Percentiles rank a stretch among this genome's conserved stretches.
phyloP scores from a whole-genome alignment of 2,797 vertebrate genomes.

The Gadopsis bispinosus region DNA sequence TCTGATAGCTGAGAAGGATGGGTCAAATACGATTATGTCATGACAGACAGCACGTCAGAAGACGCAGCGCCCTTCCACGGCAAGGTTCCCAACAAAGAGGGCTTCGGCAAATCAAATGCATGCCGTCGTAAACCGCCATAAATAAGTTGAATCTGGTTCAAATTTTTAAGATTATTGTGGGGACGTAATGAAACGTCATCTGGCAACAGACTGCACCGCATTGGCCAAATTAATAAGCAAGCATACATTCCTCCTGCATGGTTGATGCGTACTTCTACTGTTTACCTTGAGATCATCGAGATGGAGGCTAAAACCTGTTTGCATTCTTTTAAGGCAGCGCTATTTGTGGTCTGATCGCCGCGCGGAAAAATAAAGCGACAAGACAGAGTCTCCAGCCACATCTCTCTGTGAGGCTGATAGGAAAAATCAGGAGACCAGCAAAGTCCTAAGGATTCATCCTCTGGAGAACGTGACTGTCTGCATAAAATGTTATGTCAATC shows the following conservation, averaged over 20 bases:
- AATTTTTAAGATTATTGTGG: not conserved
- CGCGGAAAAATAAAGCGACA: not conserved
- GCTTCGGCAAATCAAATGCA: slow-evolving; percentile 3
- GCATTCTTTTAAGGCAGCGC: not conserved
- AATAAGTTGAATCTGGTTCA: not conserved
- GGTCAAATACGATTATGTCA: not conserved
- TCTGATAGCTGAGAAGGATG: not conserved
- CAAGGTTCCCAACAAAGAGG: not conserved
- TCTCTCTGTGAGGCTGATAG: too few species aligned
- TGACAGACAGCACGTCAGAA: not conserved
- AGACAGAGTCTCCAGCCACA: too few species aligned
- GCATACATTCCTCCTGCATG: slow-evolving; percentile 2
- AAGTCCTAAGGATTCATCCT: not conserved
- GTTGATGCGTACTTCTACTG: slow-evolving; percentile 1
- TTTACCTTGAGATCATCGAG: slow-evolving; percentile 12
- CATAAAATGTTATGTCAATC: not conserved
- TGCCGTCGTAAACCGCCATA: not conserved
- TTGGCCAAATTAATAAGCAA: not conserved
- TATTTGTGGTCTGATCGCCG: not conserved
- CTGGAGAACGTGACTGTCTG: not conserved
- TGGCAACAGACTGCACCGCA: not conserved
- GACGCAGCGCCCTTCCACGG: not conserved
- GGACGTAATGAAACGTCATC: not conserved
- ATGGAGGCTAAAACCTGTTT: slow-evolving; percentile 4
- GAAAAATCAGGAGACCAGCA: not conserved